Percentiles rank a stretch among this genome's conserved stretches.
phyloP scores from a whole-genome alignment of 2,888 invertebrate species.

The Latheticus oryzae region DNA sequence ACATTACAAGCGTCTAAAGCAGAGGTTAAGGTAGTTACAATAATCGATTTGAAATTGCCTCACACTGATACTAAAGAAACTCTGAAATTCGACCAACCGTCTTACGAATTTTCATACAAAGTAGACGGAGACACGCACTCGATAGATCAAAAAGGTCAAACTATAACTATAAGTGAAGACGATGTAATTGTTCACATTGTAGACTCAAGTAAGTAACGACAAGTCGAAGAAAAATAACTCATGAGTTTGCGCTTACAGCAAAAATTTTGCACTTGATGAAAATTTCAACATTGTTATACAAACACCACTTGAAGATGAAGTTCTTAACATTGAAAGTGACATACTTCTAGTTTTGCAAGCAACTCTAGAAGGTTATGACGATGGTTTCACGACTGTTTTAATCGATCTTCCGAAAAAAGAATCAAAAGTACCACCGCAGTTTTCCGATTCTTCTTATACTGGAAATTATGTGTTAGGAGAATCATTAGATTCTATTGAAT shows the following conservation, averaged over 20 bases:
- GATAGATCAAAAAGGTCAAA: conserved; percentile 2
- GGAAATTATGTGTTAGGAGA: conserved; percentile 1
- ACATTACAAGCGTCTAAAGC: conserved; percentile 6
- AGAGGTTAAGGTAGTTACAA: not conserved
- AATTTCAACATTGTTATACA: not conserved
- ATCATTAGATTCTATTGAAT: no score
- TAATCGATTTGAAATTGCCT: conserved; percentile 5
- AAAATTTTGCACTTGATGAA: conserved; percentile 13
- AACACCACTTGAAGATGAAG: not conserved
- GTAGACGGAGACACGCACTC: not conserved
- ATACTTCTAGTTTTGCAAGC: conserved; percentile 11
- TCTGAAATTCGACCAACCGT: conserved; percentile 5
- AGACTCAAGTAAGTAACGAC: conserved; percentile 12
- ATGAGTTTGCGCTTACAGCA: not conserved
- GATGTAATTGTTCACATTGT: not conserved
- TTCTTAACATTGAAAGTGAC: conserved; percentile 1
- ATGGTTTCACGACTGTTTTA: conserved; percentile 18
- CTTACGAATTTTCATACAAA: conserved; percentile 5
- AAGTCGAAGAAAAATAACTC: not conserved
- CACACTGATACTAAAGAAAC: not conserved
- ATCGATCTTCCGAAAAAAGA: conserved; percentile 9
- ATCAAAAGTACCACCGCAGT: not conserved
- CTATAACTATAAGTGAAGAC: not conserved
- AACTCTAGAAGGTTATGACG: not conserved
- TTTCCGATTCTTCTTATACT: not conserved